Evolutionary conservation across 64 coral and sea anemone species (phyloP), one percentile per base, ranked within the genome.

Genomic region (Dendronephthya gigantea): DNA sequence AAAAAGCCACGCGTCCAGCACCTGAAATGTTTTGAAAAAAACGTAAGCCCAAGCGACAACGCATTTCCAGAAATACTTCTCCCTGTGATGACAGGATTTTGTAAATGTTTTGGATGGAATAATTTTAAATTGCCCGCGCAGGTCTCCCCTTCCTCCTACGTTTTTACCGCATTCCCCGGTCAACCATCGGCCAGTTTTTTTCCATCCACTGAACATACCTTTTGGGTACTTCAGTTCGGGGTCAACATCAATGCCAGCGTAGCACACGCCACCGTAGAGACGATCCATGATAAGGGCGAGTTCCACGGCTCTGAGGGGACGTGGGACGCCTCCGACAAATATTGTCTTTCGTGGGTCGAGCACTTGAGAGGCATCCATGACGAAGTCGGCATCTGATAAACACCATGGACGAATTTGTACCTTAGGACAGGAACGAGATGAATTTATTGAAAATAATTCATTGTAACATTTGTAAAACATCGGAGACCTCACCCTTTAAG

Each of bases 171-270:
- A n/a, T n/a, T n/a, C n/a, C n/a, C n/a, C n/a, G n/a, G n/a, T n/a
- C 49, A 65, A 37, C 30, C 23, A 39, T 29, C 43, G 33, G 19
- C 25, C 16, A 35, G 8, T 12, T 97, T 97, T 27, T 16, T 40
- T 23, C 17, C 19, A 14, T 39, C 14, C 10, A 35, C 1, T 83
- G 2, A 66, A 41, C 43, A 74, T 82, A 98, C 95, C 95, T 91
- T 98, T 98, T 1, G 95, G 95, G 33, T 98, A 98, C 81, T 98
- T 98, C 56, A 98, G 90, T 86, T 98, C 95, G 66, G 95, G 95
- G 84, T 98, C 95, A 14, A 98, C 95, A 85, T 98, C 95, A 49
- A 98, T 98, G 9, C 95, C 95, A 27, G 95, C 95, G 22, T 98
- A 98, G 41, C 95, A 98, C 94, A 98, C 95, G 9, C 95, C 95